Percentiles rank a stretch among this genome's conserved stretches.
These are phyloP conservation scores for Lonchura striata DNA, from an alignment of 2,113 vertebrate genomes.

Conservation along the genomic window DNA sequence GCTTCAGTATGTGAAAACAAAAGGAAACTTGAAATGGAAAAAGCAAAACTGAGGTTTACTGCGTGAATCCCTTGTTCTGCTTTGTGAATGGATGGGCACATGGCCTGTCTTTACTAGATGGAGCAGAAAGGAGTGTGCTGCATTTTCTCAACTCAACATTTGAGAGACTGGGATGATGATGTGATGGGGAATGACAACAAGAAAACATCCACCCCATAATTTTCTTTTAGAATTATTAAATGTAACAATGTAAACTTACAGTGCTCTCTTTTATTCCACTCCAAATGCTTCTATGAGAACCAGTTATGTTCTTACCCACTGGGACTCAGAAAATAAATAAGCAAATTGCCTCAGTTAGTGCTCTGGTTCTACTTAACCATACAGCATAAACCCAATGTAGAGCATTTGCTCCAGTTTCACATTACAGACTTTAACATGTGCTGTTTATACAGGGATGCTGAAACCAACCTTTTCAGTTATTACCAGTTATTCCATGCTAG, in stretches of 20 bases:
- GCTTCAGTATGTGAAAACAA: background rate
- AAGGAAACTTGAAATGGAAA: background rate
- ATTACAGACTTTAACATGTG: background rate
- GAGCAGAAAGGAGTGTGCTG: background rate
- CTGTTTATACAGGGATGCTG: background rate
- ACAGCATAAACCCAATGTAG: background rate
- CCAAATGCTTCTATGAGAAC: background rate
- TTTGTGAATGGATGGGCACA: background rate
- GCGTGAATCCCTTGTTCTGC: background rate
- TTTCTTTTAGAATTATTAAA: background rate
- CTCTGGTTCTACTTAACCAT: background rate
- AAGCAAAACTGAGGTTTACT: background rate
- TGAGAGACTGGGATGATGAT: background rate
- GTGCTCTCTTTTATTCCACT: background rate
- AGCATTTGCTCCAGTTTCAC: background rate
- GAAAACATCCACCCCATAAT: rapidly evolving
- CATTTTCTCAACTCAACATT: background rate
- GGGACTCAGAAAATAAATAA: background rate
- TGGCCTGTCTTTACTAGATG: background rate
- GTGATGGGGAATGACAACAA: background rate
- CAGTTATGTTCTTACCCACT: background rate
- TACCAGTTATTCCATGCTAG: background rate
- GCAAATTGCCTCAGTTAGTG: background rate
- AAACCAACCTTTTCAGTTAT: background rate
- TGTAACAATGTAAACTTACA: background rate